Conservation (phyloP, 2,888 invertebrate species). For the Papilio protenor region DNA sequence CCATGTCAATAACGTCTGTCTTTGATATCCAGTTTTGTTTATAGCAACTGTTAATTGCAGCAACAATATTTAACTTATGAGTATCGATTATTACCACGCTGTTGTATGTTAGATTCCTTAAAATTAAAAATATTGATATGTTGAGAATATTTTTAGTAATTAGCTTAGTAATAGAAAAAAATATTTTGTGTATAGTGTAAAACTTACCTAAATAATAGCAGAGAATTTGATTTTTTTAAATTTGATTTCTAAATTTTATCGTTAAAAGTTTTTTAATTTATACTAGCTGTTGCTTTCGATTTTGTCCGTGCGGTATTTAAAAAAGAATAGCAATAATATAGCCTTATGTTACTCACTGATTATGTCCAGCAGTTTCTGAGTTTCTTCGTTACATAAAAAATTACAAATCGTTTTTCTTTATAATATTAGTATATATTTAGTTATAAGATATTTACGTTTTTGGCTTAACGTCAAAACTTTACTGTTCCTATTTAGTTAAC, state of each 20-base stretch:
- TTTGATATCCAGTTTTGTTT: slow-evolving; percentile 3
- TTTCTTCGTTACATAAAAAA: too few species aligned
- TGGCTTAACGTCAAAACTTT: slow-evolving; percentile 22
- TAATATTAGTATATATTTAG: not conserved
- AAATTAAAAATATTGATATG: not conserved
- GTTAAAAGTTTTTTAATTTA: too few species aligned
- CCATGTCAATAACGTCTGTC: not conserved
- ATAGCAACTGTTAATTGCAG: not conserved
- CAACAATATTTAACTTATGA: not conserved
- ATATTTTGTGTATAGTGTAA: too few species aligned
- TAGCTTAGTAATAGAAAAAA: not conserved
- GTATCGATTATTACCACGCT: not conserved
- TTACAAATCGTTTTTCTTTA: too few species aligned
- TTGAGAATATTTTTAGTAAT: not conserved
- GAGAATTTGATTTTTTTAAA: too few species aligned
- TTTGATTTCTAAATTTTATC: too few species aligned
- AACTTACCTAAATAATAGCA: too few species aligned
- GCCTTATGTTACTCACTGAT: too few species aligned
- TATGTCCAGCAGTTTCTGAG: too few species aligned
- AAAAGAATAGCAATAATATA: too few species aligned
- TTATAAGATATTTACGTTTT: not conserved
- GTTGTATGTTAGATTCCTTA: not conserved
- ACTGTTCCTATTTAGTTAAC: slow-evolving; percentile 32
- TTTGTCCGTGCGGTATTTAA: too few species aligned
- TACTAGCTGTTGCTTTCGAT: too few species aligned